Base-by-base conservation (phyloP, 2,888 invertebrate genomes). In the Aphrophora alni region DNA sequence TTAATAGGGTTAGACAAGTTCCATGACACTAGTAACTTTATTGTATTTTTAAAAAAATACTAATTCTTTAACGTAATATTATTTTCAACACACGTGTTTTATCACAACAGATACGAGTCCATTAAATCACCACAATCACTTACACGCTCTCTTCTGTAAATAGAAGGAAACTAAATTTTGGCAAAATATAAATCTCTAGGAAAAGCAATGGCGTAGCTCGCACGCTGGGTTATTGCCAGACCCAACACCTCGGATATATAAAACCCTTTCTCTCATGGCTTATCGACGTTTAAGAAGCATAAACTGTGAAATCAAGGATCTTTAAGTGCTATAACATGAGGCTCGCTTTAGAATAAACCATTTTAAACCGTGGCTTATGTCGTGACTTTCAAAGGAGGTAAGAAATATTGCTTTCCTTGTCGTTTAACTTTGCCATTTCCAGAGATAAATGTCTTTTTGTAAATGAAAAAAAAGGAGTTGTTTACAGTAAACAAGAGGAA, bases 161-260 rank as follows among this genome's bases (percentile, higher is more conserved):
- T n/a, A n/a, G n/a, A n/a, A n/a, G n/a, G n/a, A n/a, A n/a, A n/a
- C n/a, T 17, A 14, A 14, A 14, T 14, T 44, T 44, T 44, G 10
- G 44, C 14, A 17, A 59, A 59, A n/a, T 21, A 59, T 59, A 59
- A 59, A 59, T 59, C 59, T 59, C 21, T 59, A 59, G 21, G 4
- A 59, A 59, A n/a, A 21, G 59, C 59, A 21, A 59, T 59, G 59
- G n/a, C 59, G 59, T 3, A 59, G 59, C 12, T 59, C n/a, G n/a
- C 59, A 59, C 59, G 59, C 59, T 59, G 59, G 59, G 59, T 59
- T 59, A 59, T 59, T 59, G 59, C 59, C 59, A 59, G 59, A 44
- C 7, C 14, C 33, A 33, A 33, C 33, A 33, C 44, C 44, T 14
- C 17, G 12, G 14, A 21, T 21, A 21, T 21, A 21, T 59, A 59